Evolutionary conservation across 1,140 invertebrate species (phyloP).

Genomic region (Brachystomella parvula): DNA sequence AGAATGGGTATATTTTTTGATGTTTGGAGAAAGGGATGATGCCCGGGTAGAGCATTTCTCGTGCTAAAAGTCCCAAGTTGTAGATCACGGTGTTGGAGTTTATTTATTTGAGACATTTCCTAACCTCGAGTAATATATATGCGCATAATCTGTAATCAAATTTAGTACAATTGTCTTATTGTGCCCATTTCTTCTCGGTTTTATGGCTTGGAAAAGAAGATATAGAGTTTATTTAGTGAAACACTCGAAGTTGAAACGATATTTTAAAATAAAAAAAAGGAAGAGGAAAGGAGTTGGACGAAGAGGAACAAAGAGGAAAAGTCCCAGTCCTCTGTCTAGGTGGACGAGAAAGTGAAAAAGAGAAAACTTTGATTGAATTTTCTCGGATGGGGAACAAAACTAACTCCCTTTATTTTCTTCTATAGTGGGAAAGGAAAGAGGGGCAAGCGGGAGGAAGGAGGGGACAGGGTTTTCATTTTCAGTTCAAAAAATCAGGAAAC

Average conservation of each 20-base stretch:
- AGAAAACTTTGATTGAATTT: constrained; percentile 41
- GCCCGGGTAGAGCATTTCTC: constrained; percentile 6
- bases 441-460: too few species aligned
- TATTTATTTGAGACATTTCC: constrained; percentile 37
- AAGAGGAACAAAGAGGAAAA: background rate
- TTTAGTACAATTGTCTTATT: constrained; percentile 42
- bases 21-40: constrained; percentile 13
- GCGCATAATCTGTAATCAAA: constrained; percentile 43
- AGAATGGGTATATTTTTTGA: constrained; percentile 9
- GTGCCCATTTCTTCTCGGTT: constrained; percentile 40
- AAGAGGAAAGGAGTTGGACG: constrained; percentile 3
- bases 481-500: too few species aligned
- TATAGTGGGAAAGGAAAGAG: too few species aligned
- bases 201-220: constrained; percentile 43
- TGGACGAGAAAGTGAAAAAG: constrained; percentile 11
- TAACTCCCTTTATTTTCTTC: constrained; percentile 24
- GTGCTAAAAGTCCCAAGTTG: constrained; percentile 29
- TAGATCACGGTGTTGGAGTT: constrained; percentile 36
- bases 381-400: constrained; percentile 37
- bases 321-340: background rate
- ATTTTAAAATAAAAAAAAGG: constrained; percentile 40
- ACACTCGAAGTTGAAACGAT: constrained; percentile 39
- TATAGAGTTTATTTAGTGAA: constrained; percentile 42
- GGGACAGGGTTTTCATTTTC: background rate
- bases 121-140: constrained; percentile 41